Percentiles rank a stretch among this genome's conserved stretches.
Conservation (phyloP, 2,888 invertebrate genomes). For the Electrophaes corylata region DNA sequence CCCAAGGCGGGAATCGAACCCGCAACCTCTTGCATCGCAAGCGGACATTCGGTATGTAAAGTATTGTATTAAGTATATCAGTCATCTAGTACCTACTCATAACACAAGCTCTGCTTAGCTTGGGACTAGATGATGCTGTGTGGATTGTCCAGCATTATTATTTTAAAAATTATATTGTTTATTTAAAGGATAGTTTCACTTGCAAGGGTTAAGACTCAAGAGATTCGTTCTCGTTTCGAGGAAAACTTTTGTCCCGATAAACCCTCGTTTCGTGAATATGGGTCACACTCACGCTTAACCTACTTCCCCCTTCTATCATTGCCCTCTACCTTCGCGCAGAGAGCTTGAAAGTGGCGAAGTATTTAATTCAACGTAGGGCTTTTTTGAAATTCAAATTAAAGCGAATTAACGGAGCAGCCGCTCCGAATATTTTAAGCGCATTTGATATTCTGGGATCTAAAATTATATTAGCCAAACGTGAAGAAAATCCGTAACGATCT, state of each 20-base stretch:
- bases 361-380: neutral
- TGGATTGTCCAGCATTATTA: too few relatives aligned
- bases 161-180: too few relatives aligned
- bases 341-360: neutral
- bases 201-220: neutral
- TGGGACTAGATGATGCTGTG: too few relatives aligned
- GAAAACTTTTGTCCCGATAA: conserved; percentile 41
- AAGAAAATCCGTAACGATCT: conserved; percentile 31
- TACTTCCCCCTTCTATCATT: conserved; percentile 30
- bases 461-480: conserved; percentile 26
- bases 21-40: too few relatives aligned
- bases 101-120: too few relatives aligned
- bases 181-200: neutral
- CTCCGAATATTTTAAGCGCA: conserved; percentile 28
- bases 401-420: conserved; percentile 23
- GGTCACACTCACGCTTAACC: conserved; percentile 55
- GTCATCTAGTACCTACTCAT: too few relatives aligned
- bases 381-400: conserved; percentile 26
- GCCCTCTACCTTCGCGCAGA: conserved; percentile 25
- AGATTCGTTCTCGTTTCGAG: conserved; percentile 26
- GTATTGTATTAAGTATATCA: too few relatives aligned
- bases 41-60: too few relatives aligned
- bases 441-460: conserved; percentile 29
- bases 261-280: conserved; percentile 47
- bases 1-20: too few relatives aligned